Base-by-base conservation (phyloP, 2,888 invertebrate species). In the Antheraea assamensis region DNA sequence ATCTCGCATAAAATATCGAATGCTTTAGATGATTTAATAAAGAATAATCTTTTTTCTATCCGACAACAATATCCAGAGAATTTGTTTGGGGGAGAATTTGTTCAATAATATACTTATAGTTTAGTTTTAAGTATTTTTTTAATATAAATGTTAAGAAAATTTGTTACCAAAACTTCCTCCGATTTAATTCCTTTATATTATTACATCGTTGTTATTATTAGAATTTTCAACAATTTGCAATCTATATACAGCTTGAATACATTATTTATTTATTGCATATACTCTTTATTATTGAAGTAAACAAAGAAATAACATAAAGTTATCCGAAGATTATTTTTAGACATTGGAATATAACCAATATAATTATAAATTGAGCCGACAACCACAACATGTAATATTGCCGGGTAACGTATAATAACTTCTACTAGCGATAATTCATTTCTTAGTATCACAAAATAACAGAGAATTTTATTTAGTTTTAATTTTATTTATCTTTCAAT, bases 1-100 rank as follows among this genome's bases (percentile, higher is more conserved):
- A 85, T 87, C 81, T 83, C 76, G 82, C 78, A 83, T 78, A 81
- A 77, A 80, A 83, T 76, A 76, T 81, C 85, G 80, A 87, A 86
- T 86, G 80, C 82, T 76, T 83, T 82, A 83, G 80, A 78, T 79
- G 80, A 81, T 84, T 84, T 83, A 84, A 80, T 81, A 64, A 76
- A 78, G 77, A 78, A 77, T 75, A 74, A 75, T 72, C 21, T n/a
- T 71, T n/a, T 71, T 42, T 35, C 47, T 66, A 64, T 72, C 31
- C 24, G 7, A 71, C 24, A 61, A 71, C 24, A 55, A 71, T 35
- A 42, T 58, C n/a, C 30, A 27, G 5, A 68, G 68, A 68, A 21
- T 21, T 68, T 10, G 35, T 35, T 31, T 31, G 35, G 35, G 68
- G 35, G 35, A 35, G 35, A 35, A 35, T 35, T 35, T 35, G 24